Evolutionary conservation across 2,113 vertebrate species (phyloP).

Genomic region (Cryptomyrus ogoouensis): DNA sequence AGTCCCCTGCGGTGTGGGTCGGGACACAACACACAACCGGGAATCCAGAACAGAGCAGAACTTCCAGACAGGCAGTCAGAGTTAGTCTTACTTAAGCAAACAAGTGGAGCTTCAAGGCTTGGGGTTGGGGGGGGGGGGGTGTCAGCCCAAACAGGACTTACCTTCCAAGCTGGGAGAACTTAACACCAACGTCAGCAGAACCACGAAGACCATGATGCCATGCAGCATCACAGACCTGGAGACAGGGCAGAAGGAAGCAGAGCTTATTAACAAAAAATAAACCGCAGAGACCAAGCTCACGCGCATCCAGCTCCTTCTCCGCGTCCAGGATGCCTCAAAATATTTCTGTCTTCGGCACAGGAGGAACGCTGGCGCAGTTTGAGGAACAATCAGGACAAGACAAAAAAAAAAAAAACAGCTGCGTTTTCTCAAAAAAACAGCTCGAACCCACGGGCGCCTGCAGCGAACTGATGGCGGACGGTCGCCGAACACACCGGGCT

Average conservation of each 20-base stretch:
- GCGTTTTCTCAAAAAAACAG: neutral
- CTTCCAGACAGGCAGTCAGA: neutral
- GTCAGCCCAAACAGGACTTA: conserved; percentile 50
- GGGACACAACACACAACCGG: neutral
- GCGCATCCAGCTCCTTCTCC: neutral
- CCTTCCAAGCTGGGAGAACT: conserved; percentile 73
- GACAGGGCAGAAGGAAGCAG: conserved; percentile 19
- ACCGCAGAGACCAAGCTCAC: neutral
- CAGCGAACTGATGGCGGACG: neutral
- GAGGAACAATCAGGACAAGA: neutral
- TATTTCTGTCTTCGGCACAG: neutral
- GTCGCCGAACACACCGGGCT: neutral
- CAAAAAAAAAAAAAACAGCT: neutral
- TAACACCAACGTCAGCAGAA: conserved; percentile 66
- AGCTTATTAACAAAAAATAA: neutral
- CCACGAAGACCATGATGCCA: conserved; percentile 69
- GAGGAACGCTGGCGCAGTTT: neutral
- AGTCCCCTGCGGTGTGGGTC: neutral
- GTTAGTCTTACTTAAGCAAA: neutral
- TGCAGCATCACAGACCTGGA: conserved; percentile 66
- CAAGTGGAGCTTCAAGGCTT: neutral
- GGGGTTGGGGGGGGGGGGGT: neutral
- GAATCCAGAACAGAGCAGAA: neutral
- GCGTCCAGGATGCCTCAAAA: neutral
- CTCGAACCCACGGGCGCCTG: neutral